phyloP scores from a whole-genome alignment of 2,113 vertebrate species.

The Pedetes capensis region DNA sequence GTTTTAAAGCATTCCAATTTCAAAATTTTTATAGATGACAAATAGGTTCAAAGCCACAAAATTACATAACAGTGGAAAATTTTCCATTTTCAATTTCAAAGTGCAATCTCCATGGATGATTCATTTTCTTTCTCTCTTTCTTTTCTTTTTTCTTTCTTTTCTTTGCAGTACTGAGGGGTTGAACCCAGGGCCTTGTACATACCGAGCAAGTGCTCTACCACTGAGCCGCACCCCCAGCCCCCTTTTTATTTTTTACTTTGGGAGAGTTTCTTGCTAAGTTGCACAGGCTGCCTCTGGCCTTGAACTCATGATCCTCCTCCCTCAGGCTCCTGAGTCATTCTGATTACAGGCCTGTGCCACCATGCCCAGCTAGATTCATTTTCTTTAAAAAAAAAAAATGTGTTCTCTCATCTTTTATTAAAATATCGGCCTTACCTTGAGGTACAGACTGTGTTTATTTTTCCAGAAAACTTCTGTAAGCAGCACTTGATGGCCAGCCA shows the following conservation, averaged over 20 bases:
- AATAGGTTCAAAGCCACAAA: not conserved
- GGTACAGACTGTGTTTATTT: not conserved
- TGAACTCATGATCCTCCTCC: too few relatives aligned
- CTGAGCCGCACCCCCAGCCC: too few relatives aligned
- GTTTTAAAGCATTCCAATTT: not conserved
- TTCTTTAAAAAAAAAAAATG: not conserved
- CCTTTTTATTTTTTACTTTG: too few relatives aligned
- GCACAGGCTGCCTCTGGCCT: too few relatives aligned
- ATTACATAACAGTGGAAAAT: not conserved
- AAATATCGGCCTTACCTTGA: not conserved
- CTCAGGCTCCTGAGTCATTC: too few relatives aligned
- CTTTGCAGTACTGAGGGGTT: too few relatives aligned
- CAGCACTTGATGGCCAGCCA: accelerated
- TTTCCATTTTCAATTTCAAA: not conserved
- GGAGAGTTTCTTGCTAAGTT: too few relatives aligned
- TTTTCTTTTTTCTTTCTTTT: too few relatives aligned
- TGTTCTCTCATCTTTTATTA: not conserved
- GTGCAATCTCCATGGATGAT: not conserved
- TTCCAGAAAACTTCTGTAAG: not conserved
- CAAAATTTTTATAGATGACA: conserved; percentile 15
- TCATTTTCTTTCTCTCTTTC: not conserved
- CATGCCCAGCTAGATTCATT: too few relatives aligned
- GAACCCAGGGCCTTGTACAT: too few relatives aligned
- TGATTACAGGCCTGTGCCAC: too few relatives aligned
- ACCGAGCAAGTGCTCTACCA: too few relatives aligned